Conservation (phyloP, 2,888 invertebrate species). For the Keiferia lycopersicella region DNA sequence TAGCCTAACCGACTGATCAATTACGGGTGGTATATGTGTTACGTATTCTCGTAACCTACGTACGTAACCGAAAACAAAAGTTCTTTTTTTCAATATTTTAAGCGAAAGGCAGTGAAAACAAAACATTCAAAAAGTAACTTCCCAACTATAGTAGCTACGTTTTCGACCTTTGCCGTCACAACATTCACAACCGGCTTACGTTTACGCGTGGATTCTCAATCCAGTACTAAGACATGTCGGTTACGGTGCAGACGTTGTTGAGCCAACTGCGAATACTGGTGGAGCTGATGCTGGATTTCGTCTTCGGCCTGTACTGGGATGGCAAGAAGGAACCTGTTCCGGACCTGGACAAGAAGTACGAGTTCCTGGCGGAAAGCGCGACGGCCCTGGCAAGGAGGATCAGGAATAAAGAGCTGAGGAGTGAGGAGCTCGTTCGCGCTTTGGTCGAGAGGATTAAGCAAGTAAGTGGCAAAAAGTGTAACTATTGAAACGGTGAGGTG, state of each 20-base stretch:
- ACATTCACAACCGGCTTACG: not conserved
- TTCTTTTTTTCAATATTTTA: not conserved
- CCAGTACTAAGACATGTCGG: not conserved
- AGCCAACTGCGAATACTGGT: not conserved
- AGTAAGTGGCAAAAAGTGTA: conserved; percentile 53
- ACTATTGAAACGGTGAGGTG: too few species aligned
- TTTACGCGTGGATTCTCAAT: too few species aligned
- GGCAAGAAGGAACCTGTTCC: conserved; percentile 57
- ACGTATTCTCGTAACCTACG: not conserved
- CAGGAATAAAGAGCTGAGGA: conserved; percentile 81
- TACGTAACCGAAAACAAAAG: not conserved
- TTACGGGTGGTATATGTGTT: not conserved
- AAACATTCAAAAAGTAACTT: not conserved
- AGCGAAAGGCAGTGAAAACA: not conserved
- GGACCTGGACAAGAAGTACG: conserved; percentile 58
- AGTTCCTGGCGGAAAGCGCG: conserved; percentile 82
- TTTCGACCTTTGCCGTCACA: not conserved
- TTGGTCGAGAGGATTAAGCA: conserved; percentile 89
- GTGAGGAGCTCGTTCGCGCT: conserved; percentile 86
- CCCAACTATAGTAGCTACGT: not conserved
- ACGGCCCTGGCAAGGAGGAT: conserved; percentile 85
- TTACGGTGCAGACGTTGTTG: not conserved
- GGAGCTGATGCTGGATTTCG: conserved; percentile 46
- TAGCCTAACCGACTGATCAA: too few species aligned
- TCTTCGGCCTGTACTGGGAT: conserved; percentile 70